Evolutionary conservation across 2,888 invertebrate genomes (phyloP).

Genomic region (Eristalinus sepulchralis): DNA sequence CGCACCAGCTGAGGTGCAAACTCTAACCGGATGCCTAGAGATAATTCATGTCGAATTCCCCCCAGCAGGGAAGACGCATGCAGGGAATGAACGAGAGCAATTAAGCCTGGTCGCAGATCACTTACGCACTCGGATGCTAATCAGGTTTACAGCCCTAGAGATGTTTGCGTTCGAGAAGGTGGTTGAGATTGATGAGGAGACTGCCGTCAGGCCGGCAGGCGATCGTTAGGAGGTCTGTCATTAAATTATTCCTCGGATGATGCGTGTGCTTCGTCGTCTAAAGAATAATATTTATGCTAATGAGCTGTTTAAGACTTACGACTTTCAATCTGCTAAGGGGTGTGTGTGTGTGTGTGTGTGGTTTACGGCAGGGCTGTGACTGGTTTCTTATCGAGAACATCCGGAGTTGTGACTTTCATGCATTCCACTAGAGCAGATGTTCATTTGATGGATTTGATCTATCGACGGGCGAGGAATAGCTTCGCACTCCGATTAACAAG

Average conservation of each 20-base stretch:
- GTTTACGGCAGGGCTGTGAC: too few species aligned
- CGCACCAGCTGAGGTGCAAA: background rate
- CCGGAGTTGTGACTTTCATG: background rate
- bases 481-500: background rate
- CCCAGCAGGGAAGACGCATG: conserved; percentile 7
- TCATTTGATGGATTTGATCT: background rate
- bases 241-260: conserved; percentile 3
- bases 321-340: background rate
- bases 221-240: conserved; percentile 5
- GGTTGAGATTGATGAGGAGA: background rate
- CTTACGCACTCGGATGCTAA: conserved; percentile 1
- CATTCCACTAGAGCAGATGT: background rate
- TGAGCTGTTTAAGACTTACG: background rate
- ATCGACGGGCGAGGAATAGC: too few species aligned
- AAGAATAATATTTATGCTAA: conserved; percentile 3
- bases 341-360: background rate
- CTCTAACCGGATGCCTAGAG: conserved; percentile 43
- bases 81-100: conserved; percentile 14
- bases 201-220: background rate
- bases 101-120: conserved; percentile 11
- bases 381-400: background rate
- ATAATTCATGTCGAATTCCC: conserved; percentile 41
- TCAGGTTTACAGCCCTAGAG: conserved; percentile 23
- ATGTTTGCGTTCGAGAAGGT: conserved; percentile 21
- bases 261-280: background rate